phyloP scores from a whole-genome alignment of 1,140 invertebrate species.

The Drosophila auraria region DNA sequence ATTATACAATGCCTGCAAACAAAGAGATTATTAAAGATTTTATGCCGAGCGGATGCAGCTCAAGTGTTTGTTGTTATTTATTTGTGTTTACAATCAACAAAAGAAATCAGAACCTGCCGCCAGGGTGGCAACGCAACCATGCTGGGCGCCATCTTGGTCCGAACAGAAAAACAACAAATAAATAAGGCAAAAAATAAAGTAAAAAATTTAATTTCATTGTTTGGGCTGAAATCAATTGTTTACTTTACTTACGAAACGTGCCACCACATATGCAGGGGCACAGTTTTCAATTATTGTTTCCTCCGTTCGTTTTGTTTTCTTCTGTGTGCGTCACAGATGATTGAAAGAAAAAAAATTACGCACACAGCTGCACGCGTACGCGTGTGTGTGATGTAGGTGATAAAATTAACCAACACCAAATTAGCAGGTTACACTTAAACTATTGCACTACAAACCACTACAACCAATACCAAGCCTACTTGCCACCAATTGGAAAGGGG shows the following conservation, averaged over 20 bases:
- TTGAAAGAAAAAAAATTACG: slow-evolving; percentile 6
- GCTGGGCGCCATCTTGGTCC: slow-evolving; percentile 54
- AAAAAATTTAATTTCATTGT: slow-evolving; percentile 74
- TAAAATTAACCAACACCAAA: slow-evolving; percentile 60
- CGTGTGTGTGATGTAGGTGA: slow-evolving; percentile 27
- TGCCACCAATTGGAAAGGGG: slow-evolving; percentile 74
- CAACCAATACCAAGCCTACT: slow-evolving; percentile 70
- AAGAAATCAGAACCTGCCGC: slow-evolving; percentile 9
- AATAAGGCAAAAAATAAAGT: slow-evolving; percentile 69
- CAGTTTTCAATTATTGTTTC: slow-evolving; percentile 23
- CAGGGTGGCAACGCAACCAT: slow-evolving; percentile 54
- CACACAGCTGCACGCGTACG: slow-evolving; percentile 16
- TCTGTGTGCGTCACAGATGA: slow-evolving; percentile 48
- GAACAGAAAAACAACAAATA: slow-evolving; percentile 59
- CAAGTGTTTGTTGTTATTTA: slow-evolving; percentile 5
- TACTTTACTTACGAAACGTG: slow-evolving; percentile 72
- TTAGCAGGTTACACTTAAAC: slow-evolving; percentile 63
- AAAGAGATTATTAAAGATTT: slow-evolving; percentile 13
- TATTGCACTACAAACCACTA: slow-evolving; percentile 71
- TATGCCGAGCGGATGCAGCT: slow-evolving; percentile 9
- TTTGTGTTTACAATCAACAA: slow-evolving; percentile 46
- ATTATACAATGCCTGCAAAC: slow-evolving; percentile 25
- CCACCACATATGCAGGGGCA: slow-evolving; percentile 4
- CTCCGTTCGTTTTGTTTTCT: slow-evolving; percentile 37
- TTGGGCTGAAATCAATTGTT: slow-evolving; percentile 67